Base-by-base conservation (phyloP, 2,113 vertebrate genomes). In the Corythaeola cristata region DNA sequence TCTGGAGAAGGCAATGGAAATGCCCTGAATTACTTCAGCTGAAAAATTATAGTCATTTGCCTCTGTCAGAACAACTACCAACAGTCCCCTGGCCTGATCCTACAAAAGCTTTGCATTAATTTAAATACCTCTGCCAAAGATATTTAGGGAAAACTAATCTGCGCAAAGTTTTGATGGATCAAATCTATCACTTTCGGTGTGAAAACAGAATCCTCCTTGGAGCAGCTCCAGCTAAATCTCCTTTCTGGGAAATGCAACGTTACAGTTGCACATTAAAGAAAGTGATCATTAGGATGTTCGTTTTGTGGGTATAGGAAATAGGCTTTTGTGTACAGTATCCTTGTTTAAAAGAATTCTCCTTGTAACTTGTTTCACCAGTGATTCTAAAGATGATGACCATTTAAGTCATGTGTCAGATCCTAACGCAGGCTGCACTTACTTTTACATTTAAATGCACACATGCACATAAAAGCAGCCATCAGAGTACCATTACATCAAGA, bases 391-490 rank as follows among this genome's bases (percentile, higher is more conserved):
- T 59, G 89, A 85, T 53, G 45, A 73, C 39, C 50, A 20, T 39
- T 83, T 67, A 37, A 89, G 53, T 75, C 88, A 62, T 17, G 33
- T 83, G 52, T 90, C 90, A 88, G 78, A 72, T 77, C 82, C 93
- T 59, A 80, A 88, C 1, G 4, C 5, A 44, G 76, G 53, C 77
- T 81, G 76, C 92, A 22, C 72, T 97, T 91, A 56, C 49, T 89
- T 93, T 60, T 92, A 82, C 76, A 71, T 96, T 95, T 81, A 93
- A 95, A 94, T 24, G 86, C 77, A 86, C 68, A 41, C 80, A 82
- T 30, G 69, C 49, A 85, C 89, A 93, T 91, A 93, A 97, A 95
- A 82, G 89, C 79, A 95, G 58, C 84, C 93, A 85, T 86, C 75
- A 92, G 86, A 62, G 68, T 39, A 56, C 64, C 62, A 94, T 93